A percentile compares a stretch with the other conserved stretches of the same genome.
Conservation (phyloP, 1,140 invertebrate genomes). For the Macrobrachium nipponense region DNA sequence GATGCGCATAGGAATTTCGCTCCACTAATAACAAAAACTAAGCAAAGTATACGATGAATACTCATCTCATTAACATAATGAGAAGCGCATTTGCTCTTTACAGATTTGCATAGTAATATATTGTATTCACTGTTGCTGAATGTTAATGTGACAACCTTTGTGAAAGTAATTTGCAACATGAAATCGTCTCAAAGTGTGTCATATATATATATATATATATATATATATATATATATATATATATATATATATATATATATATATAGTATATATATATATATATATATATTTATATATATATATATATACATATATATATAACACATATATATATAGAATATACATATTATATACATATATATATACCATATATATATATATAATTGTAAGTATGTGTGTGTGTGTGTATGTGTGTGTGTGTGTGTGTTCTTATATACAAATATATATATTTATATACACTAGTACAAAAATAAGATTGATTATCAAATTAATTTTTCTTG, state of each 20-base stretch:
- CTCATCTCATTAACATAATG: too few relatives aligned
- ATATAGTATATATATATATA: background rate
- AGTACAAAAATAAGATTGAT: too few relatives aligned
- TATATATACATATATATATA: background rate
- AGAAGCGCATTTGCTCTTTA: too few relatives aligned
- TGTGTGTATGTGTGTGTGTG: background rate
- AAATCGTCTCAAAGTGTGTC: too few relatives aligned
- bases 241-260: background rate
- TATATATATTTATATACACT: background rate
- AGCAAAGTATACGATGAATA: too few relatives aligned
- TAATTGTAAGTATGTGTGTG: background rate
- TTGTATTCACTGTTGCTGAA: too few relatives aligned
- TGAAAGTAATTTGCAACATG: too few relatives aligned
- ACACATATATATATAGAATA: background rate
- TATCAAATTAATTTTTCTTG: too few relatives aligned
- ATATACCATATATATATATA: background rate
- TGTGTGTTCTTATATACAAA: background rate
- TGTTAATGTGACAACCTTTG: too few relatives aligned
- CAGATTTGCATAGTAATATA: too few relatives aligned
- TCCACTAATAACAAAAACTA: too few relatives aligned
- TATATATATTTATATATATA: background rate
- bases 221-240: background rate
- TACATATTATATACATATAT: background rate
- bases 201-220: background rate
- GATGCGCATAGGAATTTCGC: too few relatives aligned